Conservation (phyloP, 2,888 invertebrate species). For the Bursaphelenchus okinawaensis region DNA sequence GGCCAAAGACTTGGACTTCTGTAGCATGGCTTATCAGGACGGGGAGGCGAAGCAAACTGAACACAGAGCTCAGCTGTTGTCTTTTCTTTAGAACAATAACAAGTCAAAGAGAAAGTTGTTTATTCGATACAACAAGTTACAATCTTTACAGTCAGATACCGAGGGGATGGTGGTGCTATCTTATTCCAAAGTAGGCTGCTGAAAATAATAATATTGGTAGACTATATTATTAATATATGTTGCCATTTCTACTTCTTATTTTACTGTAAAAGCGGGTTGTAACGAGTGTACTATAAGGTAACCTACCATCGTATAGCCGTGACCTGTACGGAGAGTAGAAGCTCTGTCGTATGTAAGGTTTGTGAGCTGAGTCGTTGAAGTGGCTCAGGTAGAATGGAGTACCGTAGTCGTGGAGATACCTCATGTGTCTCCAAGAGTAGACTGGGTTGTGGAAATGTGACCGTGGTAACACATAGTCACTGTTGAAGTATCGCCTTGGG, state of each 20-base stretch:
- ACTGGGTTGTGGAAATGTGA: constrained; percentile 20
- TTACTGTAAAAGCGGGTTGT: too few relatives aligned
- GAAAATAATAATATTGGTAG: too few relatives aligned
- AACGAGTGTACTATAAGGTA: too few relatives aligned
- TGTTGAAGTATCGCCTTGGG: not conserved
- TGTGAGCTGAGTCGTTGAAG: not conserved
- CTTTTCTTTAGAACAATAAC: not conserved
- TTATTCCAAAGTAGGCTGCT: not conserved
- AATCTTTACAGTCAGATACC: too few relatives aligned
- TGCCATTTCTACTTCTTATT: too few relatives aligned
- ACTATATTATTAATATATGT: too few relatives aligned
- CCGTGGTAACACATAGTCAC: not conserved
- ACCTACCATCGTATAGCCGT: not conserved
- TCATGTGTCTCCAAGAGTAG: constrained; percentile 10
- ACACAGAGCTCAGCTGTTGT: not conserved
- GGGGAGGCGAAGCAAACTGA: not conserved
- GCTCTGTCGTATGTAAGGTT: not conserved
- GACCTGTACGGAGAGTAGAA: not conserved
- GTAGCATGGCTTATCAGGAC: not conserved
- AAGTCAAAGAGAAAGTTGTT: not conserved
- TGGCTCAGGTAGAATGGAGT: not conserved
- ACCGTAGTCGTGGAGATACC: not conserved
- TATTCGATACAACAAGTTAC: too few relatives aligned
- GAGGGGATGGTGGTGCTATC: not conserved
- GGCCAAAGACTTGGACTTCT: not conserved